Evolutionary conservation across 2,113 vertebrate species (phyloP).

Genomic region (Drymodes brunneopygia): DNA sequence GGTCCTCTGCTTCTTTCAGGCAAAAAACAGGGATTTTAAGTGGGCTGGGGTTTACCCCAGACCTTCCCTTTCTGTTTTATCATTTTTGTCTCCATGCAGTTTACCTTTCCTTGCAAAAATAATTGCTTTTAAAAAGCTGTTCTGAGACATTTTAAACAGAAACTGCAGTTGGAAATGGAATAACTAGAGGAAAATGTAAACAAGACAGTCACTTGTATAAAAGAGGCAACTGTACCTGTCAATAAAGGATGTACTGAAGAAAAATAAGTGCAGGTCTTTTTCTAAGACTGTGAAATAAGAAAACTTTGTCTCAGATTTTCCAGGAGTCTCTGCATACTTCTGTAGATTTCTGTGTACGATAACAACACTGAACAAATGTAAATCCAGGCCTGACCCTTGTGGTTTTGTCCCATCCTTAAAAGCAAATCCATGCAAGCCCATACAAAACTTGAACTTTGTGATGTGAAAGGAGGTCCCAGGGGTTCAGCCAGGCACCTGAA

Average conservation of each 20-base stretch:
- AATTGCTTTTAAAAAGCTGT: not conserved
- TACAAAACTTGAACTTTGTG: not conserved
- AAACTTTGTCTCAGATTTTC: not conserved
- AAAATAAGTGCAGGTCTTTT: not conserved
- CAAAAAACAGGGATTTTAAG: not conserved
- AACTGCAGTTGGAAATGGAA: not conserved
- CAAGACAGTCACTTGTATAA: not conserved
- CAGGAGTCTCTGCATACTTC: not conserved
- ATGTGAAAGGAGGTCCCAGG: not conserved
- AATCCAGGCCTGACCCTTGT: not conserved
- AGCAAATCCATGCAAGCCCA: not conserved
- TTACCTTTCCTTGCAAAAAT: not conserved
- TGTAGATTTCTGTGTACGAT: not conserved
- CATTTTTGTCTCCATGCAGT: not conserved
- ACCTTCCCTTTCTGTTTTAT: not conserved
- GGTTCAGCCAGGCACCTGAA: not conserved
- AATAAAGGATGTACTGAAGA: not conserved
- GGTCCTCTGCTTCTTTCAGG: not conserved
- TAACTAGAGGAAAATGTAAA: not conserved
- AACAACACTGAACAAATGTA: not conserved
- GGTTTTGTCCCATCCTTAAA: not conserved
- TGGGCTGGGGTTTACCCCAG: rapidly evolving
- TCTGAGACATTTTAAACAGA: not conserved
- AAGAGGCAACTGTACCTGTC: not conserved
- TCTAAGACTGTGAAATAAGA: not conserved